A percentile compares a stretch with the other conserved stretches of the same genome.
phyloP scores from a whole-genome alignment of 2,113 vertebrate genomes.

The Lynx canadensis region DNA sequence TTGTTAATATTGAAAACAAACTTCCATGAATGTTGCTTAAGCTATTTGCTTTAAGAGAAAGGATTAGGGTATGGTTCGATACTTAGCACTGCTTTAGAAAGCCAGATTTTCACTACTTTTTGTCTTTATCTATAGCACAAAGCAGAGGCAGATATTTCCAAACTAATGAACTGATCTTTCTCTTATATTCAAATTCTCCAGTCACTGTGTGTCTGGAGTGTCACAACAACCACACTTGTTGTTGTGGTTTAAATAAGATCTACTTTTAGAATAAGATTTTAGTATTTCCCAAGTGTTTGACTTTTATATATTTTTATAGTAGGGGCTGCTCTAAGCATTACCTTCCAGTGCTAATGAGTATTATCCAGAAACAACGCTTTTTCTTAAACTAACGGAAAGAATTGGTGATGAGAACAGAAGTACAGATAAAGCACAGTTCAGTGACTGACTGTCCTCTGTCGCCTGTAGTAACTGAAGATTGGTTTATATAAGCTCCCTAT shows the following conservation, averaged over 20 bases:
- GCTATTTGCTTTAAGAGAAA: conserved; percentile 1
- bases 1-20: not conserved
- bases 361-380: conserved; percentile 25
- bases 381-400: conserved; percentile 38
- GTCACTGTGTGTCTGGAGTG: not conserved
- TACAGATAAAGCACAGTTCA: conserved; percentile 48
- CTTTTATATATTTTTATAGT: not conserved
- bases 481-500: conserved; percentile 43
- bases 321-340: not conserved
- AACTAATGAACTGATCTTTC: not conserved
- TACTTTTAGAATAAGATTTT: conserved; percentile 9
- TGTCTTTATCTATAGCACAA: not conserved
- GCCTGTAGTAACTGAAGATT: not conserved
- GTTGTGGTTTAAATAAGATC: conserved; percentile 23
- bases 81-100: not conserved
- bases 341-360: not conserved
- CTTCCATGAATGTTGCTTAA: not conserved
- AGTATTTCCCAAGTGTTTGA: conserved; percentile 16
- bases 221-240: not conserved
- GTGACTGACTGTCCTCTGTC: conserved; percentile 2
- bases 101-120: not conserved
- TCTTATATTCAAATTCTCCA: conserved; percentile 30
- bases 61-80: not conserved
- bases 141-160: not conserved
- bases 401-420: not conserved